Base-by-base conservation (phyloP, 2,888 invertebrate species). In the Petrolisthes manimaculis region DNA sequence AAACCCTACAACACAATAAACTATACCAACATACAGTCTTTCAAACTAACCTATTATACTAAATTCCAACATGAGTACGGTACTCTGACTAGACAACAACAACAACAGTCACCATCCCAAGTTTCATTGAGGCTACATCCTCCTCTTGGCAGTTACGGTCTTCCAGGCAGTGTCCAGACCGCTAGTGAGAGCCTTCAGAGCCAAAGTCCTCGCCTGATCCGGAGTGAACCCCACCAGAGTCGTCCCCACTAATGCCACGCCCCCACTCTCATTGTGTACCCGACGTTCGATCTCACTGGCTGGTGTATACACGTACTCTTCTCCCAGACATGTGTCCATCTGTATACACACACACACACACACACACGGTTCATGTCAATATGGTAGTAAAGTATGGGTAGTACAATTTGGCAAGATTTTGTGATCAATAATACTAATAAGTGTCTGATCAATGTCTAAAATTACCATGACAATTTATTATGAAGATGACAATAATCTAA, bases 241-340 rank as follows among this genome's bases (percentile, higher is more conserved):
- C 61, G 83, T 83, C 1, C 80, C 90, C 6, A 77, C 74, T 2
- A 56, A 37, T 8, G 67, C 83, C 61, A 78, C 78, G 75, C 80
- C 82, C 56, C 67, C 82, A 0, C 83, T 69, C 83, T 84, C 82
- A 69, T 61, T 5, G 14, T 79, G 79, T 21, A 86, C 75, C 12
- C 91, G 91, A 89, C 82, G 91, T 56, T 83, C 90, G 91, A 91
- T 75, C 86, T 85, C 91, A 74, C 74, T 80, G 12, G 87, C 71
- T 12, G 90, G 90, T 71, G 91, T 89, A 71, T 71, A 84, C 75
- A 92, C 91, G 69, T 84, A 88, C 77, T 67, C 69, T 51, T 93
- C 89, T 18, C 89, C 89, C 56, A 89, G 67, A 21, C 80, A 84
- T 5, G 78, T 6, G 53, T 37, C 53, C 83, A 86, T 79, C 86